Conservation (phyloP, 2,888 invertebrate species). For the Cataglyphis altisquamis region DNA sequence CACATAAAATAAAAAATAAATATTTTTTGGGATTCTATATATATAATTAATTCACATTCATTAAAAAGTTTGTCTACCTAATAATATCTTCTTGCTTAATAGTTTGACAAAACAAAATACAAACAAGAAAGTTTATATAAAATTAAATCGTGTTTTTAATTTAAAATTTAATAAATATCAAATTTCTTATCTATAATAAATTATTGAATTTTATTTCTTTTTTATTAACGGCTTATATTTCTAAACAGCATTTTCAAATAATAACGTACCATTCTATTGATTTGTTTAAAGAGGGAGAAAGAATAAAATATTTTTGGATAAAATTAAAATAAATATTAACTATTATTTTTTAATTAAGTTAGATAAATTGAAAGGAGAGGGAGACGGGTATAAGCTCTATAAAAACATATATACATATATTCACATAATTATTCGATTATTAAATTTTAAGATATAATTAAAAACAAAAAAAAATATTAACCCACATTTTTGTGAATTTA, state of each 20-base stretch:
- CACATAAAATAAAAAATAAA: not conserved
- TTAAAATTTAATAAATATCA: not conserved
- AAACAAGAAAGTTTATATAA: not conserved
- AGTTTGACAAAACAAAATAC: not conserved
- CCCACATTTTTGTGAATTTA: not conserved
- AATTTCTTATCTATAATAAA: not conserved
- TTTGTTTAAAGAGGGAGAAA: not conserved
- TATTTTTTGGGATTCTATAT: not conserved
- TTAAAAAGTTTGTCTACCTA: not conserved
- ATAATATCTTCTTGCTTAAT: not conserved
- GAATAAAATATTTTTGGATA: not conserved
- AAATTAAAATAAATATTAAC: not conserved
- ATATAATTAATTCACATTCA: not conserved
- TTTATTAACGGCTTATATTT: not conserved
- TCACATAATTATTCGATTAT: not conserved
- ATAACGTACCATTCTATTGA: not conserved
- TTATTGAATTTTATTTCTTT: not conserved
- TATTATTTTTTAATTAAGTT: not conserved
- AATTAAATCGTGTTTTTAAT: not conserved
- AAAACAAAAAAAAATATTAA: not conserved
- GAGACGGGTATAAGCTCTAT: not conserved
- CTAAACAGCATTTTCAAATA: not conserved
- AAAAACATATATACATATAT: not conserved
- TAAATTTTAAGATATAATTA: not conserved
- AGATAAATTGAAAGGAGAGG: not conserved